Base-by-base conservation (phyloP, 2,797 vertebrate genomes). In the Myiotriccus ornatus region DNA sequence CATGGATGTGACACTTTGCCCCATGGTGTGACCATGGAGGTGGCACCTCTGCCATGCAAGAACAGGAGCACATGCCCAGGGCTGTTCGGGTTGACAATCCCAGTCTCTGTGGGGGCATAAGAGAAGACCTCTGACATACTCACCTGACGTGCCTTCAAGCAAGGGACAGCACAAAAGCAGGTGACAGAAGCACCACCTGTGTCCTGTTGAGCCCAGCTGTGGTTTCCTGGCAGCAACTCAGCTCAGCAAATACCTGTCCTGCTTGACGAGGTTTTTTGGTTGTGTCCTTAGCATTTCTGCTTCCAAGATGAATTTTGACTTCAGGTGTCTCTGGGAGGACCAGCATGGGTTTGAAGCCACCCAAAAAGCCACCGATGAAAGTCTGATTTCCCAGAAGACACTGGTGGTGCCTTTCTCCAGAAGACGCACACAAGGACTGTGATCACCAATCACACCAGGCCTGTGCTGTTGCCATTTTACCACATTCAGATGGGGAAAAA, bases 281-380 rank as follows among this genome's bases (percentile, higher is more conserved):
- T 46, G 74, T 57, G 93, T 95, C 94, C 93, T 64, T 70, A 84
- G 73, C 94, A 94, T 94, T 96, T 96, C 95, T 90, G 55, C 55
- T 89, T 85, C 83, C 83, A 35, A 75, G 52, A 64, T 15, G 62
- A 73, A 60, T 82, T 87, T 70, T 64, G 60, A 90, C 52, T 84
- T 69, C 4, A 8, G 25, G 19, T 53, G 56, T 69, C 28, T 62
- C 70, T 76, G 65, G 50, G 69, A 81, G 63, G 46, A 84, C 44
- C 41, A 41, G 20, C 3, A 2, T n/a, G 32, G 34, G 14, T 47
- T 43, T 44, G 64, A 46, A 90, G 56, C 37, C 34, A 64, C 64
- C 11, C 14, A 12, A 65, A 53, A 80, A 59, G 64, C 32, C 39
- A 17, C 39, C 1, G 10, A 21, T 16, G 47, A 49, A 56, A 52